Evolutionary conservation across 2,888 invertebrate genomes (phyloP), one percentile per base, ranked within the genome.

Genomic region (Boloria selene): DNA sequence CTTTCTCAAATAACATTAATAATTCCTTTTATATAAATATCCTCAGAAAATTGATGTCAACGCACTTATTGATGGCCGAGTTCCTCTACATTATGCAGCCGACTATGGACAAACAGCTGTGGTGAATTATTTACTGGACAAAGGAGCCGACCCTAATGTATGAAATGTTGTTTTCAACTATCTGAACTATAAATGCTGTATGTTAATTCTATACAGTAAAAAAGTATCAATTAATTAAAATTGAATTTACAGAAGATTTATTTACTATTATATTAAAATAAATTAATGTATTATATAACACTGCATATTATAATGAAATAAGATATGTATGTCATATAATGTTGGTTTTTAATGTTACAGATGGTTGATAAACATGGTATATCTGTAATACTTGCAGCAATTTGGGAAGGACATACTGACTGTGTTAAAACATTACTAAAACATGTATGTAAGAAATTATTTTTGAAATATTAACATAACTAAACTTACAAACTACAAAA

Each of bases 91-190:
- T 82, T 98, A 97, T 90, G 99, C 99, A 45, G 98, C 99, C 18
- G 99, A 99, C 90, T 99, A 98, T 90, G 99, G 99, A 0, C 99
- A 99, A 85, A 93, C 94, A 63, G 96, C 96, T 79, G 97, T 99
- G 22, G 94, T 99, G 71, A 94, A 96, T 82, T 98, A 96, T 88
- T 93, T 99, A 72, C 92, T 99, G 73, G 94, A 95, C 59, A 96
- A 96, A 87, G 99, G 98, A 74, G 98, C 98, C 55, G 95, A 98
- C 92, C 96, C 98, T 13, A 97, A 99, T 94, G 98, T 98, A 81
- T 83, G 86, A 78, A 64, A 52, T 22, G 18, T 52, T 47, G 44
- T 31, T 22, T n/a, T 50, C 14, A 17, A 31, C 17, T 0, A 5
- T 31, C 31, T 50, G 13, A 38, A 31, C 7, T 38, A 59, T 5